Conservation (phyloP, 2,888 invertebrate species). For the Dromius quadrimaculatus region DNA sequence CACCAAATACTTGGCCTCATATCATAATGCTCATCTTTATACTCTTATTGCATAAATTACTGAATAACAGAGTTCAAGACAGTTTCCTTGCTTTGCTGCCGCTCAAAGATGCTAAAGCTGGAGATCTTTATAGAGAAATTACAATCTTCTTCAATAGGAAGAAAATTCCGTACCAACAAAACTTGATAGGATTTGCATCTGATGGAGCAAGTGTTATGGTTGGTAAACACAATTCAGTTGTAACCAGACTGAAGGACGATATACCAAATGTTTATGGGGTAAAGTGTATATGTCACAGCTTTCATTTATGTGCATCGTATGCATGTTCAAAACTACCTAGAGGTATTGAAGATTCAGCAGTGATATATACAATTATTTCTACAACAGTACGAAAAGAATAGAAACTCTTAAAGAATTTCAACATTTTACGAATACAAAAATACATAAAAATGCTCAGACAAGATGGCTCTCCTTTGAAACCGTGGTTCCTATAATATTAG, state of each 20-base stretch:
- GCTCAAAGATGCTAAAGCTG: too few relatives aligned
- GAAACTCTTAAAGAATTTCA: constrained; percentile 53
- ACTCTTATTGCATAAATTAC: too few relatives aligned
- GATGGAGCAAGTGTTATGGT: constrained; percentile 54
- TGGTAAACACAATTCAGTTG: constrained; percentile 53
- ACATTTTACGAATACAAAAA: too few relatives aligned
- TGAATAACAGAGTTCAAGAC: too few relatives aligned
- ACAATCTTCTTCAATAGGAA: too few relatives aligned
- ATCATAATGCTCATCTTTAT: too few relatives aligned
- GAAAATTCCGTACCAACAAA: too few relatives aligned
- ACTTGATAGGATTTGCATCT: constrained; percentile 54
- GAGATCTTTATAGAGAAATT: too few relatives aligned
- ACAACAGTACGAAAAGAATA: constrained; percentile 56
- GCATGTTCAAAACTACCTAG: constrained; percentile 57
- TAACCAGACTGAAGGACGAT: constrained; percentile 49
- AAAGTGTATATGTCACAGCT: constrained; percentile 59
- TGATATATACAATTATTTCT: constrained; percentile 57
- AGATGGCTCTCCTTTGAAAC: constrained; percentile 58
- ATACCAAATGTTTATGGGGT: constrained; percentile 54
- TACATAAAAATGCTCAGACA: constrained; percentile 57
- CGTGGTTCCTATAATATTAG: constrained; percentile 57
- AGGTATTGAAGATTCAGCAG: constrained; percentile 56
- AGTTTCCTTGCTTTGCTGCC: too few relatives aligned
- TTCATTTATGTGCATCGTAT: constrained; percentile 58
- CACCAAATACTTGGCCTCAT: too few relatives aligned